Evolutionary conservation across 2,113 vertebrate species (phyloP).

Genomic region (Pycnonotus jocosus): DNA sequence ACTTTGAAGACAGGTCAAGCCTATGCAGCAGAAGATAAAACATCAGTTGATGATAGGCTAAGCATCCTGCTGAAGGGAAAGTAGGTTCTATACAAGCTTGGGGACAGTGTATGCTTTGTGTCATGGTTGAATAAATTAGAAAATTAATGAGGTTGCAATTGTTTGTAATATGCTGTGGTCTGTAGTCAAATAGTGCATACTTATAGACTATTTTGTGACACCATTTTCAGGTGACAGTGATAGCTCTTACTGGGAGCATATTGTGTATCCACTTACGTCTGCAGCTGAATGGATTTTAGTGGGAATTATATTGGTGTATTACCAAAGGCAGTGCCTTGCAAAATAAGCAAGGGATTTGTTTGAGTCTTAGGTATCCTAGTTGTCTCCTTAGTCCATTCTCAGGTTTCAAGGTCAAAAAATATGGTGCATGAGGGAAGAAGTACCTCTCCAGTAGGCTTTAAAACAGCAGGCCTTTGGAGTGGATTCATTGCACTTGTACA

Average conservation of each 20-base stretch:
- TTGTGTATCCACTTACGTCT: background rate
- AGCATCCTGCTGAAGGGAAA: conserved; percentile 96
- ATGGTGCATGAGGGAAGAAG: background rate
- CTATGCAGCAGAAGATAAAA: conserved; percentile 94
- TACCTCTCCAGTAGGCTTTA: background rate
- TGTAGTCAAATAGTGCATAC: background rate
- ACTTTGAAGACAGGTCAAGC: conserved; percentile 87
- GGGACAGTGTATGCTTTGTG: background rate
- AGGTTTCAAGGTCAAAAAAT: background rate
- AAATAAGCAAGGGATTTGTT: background rate
- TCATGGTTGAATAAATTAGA: background rate
- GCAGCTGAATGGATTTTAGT: background rate
- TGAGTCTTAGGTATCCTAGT: background rate
- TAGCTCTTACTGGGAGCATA: background rate
- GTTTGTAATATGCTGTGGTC: background rate
- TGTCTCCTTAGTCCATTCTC: background rate
- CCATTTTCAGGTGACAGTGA: background rate
- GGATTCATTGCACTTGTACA: accelerated
- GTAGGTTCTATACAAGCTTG: conserved; percentile 70
- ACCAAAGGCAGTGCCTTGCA: background rate
- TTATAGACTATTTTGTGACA: background rate
- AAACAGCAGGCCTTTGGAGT: background rate
- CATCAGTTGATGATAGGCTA: conserved; percentile 93
- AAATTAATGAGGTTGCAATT: background rate
- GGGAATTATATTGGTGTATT: background rate